These are phyloP conservation scores for Chaenocephalus aceratus DNA, from an alignment of 2,113 vertebrate species.

Conservation along the genomic window DNA sequence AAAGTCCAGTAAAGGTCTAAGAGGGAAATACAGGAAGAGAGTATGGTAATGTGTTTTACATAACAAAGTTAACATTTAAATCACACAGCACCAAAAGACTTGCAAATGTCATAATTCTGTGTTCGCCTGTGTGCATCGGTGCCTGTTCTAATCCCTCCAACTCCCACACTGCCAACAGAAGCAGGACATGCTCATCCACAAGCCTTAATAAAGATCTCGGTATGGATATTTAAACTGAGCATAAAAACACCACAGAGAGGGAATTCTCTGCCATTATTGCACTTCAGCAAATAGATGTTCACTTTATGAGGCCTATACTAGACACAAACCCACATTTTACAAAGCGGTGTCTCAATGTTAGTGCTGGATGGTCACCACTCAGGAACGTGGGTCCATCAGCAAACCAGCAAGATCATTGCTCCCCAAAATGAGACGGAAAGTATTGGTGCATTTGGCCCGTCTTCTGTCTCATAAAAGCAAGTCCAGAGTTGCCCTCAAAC, in stretches of 20 bases:
- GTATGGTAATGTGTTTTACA: not conserved
- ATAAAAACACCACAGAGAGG: not conserved
- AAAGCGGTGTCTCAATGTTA: not conserved
- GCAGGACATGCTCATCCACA: slow-evolving; percentile 10
- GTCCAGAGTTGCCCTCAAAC: no score
- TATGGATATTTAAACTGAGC: slow-evolving; percentile 4
- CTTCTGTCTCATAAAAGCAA: no score
- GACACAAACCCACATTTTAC: not conserved
- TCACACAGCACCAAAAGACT: slow-evolving; percentile 14
- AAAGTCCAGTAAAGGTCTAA: not conserved
- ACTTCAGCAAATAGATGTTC: not conserved
- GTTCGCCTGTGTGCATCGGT: slow-evolving; percentile 10
- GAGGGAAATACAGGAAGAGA: not conserved
- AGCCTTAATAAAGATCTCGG: slow-evolving; percentile 9
- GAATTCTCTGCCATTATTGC: not conserved
- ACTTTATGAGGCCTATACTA: not conserved
- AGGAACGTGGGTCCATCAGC: not conserved
- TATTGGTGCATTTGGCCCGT: no score
- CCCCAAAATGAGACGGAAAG: not conserved
- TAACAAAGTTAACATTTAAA: slow-evolving; percentile 18
- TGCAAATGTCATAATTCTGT: slow-evolving; percentile 3
- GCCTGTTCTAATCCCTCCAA: not conserved
- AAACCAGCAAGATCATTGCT: not conserved
- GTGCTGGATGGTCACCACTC: not conserved
- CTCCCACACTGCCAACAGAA: slow-evolving; percentile 8